These are phyloP conservation scores for Hippolais icterina DNA, from an alignment of 2,113 vertebrate species.

Conservation along the genomic window DNA sequence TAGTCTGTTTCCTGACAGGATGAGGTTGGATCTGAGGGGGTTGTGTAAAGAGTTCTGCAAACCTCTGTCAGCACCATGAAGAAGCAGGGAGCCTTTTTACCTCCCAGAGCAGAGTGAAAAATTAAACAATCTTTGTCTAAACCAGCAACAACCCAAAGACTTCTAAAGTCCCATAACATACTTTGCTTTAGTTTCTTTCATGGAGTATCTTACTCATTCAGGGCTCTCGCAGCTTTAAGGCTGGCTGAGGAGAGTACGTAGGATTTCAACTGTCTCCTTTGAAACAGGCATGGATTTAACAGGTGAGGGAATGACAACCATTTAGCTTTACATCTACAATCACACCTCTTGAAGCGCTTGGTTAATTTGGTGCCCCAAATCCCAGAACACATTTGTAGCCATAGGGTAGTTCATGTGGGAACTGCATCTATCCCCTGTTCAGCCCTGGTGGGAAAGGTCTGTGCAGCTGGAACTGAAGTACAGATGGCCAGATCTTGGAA, in stretches of 20 bases:
- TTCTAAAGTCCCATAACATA: background rate
- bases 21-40: background rate
- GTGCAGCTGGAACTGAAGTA: background rate
- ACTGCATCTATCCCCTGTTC: background rate
- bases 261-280: background rate
- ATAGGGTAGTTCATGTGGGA: fast-evolving
- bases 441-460: background rate
- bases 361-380: background rate
- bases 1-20: background rate
- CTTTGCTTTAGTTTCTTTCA: background rate
- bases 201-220: background rate
- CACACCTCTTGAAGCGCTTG: background rate
- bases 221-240: background rate
- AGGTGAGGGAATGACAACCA: background rate
- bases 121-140: background rate
- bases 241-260: fast-evolving
- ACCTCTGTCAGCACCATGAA: background rate
- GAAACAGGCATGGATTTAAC: background rate
- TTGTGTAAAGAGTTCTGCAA: background rate
- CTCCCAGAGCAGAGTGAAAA: background rate
- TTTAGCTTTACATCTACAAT: background rate
- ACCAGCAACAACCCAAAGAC: background rate
- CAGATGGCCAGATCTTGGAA: background rate
- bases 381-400: background rate
- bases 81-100: background rate